phyloP scores from a whole-genome alignment of 2,113 vertebrate species.

The Corapipo altera region DNA sequence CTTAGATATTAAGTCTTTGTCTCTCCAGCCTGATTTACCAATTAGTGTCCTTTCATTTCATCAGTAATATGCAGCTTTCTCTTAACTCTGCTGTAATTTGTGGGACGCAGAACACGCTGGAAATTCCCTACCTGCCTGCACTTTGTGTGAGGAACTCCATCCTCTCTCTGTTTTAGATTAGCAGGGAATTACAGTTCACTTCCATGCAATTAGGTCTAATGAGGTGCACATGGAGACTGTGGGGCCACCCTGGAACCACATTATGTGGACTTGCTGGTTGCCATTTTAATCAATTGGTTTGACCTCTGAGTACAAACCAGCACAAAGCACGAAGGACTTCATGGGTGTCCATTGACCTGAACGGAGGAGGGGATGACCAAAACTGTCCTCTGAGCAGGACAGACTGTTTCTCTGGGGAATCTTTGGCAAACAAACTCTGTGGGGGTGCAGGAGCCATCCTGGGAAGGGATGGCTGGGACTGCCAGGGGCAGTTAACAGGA shows the following conservation, averaged over 20 bases:
- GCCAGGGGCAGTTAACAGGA: neutral
- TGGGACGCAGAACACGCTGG: constrained; percentile 43
- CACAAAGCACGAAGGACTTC: neutral
- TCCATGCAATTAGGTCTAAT: constrained; percentile 75
- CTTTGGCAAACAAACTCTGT: neutral
- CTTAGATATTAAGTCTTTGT: neutral
- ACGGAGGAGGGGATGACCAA: neutral
- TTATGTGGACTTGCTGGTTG: constrained; percentile 37
- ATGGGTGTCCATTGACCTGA: neutral
- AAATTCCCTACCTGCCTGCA: constrained; percentile 72
- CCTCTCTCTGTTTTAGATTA: constrained; percentile 76
- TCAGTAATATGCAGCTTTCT: constrained; percentile 21
- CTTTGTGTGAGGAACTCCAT: constrained; percentile 60
- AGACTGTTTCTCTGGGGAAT: neutral
- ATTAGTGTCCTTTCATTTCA: constrained; percentile 3
- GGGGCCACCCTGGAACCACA: constrained; percentile 55
- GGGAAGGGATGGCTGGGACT: neutral
- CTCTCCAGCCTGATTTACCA: neutral
- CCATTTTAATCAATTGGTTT: constrained; percentile 57
- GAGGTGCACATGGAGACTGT: constrained; percentile 57
- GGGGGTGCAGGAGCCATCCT: too few relatives aligned
- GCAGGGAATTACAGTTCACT: constrained; percentile 76
- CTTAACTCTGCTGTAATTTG: constrained; percentile 48
- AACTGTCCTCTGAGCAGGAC: neutral
- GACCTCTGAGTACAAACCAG: constrained; percentile 35